A percentile compares a stretch with the other conserved stretches of the same genome.
phyloP scores from a whole-genome alignment of 2,113 vertebrate genomes.

The Pavo muticus region DNA sequence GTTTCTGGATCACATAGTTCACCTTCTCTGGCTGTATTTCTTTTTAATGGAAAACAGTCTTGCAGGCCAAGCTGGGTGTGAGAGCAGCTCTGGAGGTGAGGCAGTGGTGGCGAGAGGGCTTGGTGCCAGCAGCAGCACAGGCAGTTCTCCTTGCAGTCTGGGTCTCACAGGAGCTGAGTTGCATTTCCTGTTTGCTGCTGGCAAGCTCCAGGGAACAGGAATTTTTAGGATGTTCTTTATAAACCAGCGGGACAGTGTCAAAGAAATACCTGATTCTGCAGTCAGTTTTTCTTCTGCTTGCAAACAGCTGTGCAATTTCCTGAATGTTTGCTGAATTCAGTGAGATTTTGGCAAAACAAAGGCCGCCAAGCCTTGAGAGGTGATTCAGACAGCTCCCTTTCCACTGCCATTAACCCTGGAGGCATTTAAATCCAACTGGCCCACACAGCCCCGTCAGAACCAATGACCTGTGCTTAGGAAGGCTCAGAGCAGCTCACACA shows the following conservation, averaged over 20 bases:
- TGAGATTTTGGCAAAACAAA: not conserved
- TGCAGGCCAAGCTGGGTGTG: not conserved
- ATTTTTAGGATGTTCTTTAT: not conserved
- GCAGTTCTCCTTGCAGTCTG: not conserved
- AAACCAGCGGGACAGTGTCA: not conserved
- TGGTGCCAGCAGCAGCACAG: not conserved
- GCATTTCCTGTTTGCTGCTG: not conserved
- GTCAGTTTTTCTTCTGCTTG: not conserved
- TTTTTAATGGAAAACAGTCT: not conserved
- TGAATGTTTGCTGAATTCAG: not conserved
- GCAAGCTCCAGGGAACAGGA: not conserved
- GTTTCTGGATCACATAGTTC: not conserved
- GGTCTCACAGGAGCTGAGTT: not conserved
- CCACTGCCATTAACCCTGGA: not conserved
- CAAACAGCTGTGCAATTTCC: constrained; percentile 7
- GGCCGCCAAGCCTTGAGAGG: not conserved
- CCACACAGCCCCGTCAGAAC: not conserved
- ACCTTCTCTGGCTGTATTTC: not conserved
- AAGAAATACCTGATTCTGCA: not conserved
- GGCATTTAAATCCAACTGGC: not conserved
- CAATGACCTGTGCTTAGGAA: not conserved
- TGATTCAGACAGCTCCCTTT: not conserved
- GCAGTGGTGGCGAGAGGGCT: not conserved
- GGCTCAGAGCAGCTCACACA: not conserved
- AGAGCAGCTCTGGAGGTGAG: not conserved